Evolutionary conservation across 2,888 invertebrate species (phyloP).

Genomic region (Strigamia maritima): DNA sequence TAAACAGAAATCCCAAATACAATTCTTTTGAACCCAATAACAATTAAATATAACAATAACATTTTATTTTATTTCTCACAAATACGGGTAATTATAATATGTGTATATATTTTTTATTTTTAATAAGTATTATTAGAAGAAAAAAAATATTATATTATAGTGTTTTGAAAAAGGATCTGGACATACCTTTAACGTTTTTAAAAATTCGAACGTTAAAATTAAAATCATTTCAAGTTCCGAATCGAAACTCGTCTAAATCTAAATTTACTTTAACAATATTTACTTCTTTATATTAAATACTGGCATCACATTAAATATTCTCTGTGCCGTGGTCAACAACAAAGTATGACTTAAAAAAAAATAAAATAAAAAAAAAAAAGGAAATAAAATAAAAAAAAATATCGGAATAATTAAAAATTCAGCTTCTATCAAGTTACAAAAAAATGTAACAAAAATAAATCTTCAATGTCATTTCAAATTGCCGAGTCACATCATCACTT

Average conservation of each 20-base stretch:
- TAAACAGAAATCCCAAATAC: neutral
- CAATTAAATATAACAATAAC: neutral
- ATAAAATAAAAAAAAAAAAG: neutral
- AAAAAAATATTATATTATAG: neutral
- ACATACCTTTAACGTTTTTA: slow-evolving; percentile 10
- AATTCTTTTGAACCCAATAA: neutral
- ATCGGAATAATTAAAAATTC: slow-evolving; percentile 9
- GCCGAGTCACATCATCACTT: neutral
- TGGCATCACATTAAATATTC: neutral
- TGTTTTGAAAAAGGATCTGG: neutral
- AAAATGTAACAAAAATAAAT: slow-evolving; percentile 23
- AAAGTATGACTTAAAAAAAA: too few relatives aligned
- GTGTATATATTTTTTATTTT: neutral
- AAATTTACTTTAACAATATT: neutral
- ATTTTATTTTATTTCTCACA: neutral
- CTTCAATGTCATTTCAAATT: neutral
- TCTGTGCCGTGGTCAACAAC: neutral
- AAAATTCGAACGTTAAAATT: neutral
- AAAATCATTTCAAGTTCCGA: neutral
- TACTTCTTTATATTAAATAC: neutral
- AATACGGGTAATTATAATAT: neutral
- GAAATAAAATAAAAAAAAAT: neutral
- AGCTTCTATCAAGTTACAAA: neutral
- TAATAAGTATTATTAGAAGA: neutral
- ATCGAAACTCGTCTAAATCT: neutral